Evolutionary conservation across 1,140 invertebrate species (phyloP).

Genomic region (Drosophila pallidifrons): DNA sequence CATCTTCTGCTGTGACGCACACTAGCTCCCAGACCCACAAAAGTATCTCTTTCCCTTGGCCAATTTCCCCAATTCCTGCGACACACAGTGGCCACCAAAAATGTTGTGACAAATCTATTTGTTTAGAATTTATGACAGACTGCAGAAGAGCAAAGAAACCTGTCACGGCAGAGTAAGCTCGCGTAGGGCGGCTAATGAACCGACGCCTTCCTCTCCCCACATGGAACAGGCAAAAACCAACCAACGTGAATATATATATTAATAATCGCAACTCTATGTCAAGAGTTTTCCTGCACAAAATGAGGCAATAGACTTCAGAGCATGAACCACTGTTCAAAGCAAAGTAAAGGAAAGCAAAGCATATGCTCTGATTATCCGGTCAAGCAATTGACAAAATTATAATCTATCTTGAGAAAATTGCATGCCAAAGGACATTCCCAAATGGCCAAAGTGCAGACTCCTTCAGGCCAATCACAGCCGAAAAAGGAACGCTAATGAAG

Average conservation of each 20-base stretch:
- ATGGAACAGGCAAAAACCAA: slow-evolving; percentile 8
- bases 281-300: slow-evolving; percentile 5
- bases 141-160: slow-evolving; percentile 40
- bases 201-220: slow-evolving; percentile 5
- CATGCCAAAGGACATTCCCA: slow-evolving; percentile 20
- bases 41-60: slow-evolving; percentile 27
- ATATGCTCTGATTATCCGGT: slow-evolving; percentile 68
- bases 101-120: slow-evolving; percentile 78
- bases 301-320: background rate
- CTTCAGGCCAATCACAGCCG: slow-evolving; percentile 31
- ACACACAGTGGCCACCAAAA: slow-evolving; percentile 50
- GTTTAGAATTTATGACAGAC: slow-evolving; percentile 71
- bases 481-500: slow-evolving; percentile 65
- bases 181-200: slow-evolving; percentile 59
- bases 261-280: background rate
- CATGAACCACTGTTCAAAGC: no score
- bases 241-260: slow-evolving; percentile 3
- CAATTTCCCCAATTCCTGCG: slow-evolving; percentile 6
- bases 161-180: slow-evolving; percentile 47
- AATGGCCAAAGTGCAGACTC: slow-evolving; percentile 20
- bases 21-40: slow-evolving; percentile 8
- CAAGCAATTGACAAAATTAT: slow-evolving; percentile 51
- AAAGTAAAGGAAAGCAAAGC: slow-evolving; percentile 35
- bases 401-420: slow-evolving; percentile 29
- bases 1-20: slow-evolving; percentile 50